A percentile compares a stretch with the other conserved stretches of the same genome.
These are phyloP conservation scores for Malacoraja senta DNA, from an alignment of 2,797 vertebrate genomes.

Conservation along the genomic window DNA sequence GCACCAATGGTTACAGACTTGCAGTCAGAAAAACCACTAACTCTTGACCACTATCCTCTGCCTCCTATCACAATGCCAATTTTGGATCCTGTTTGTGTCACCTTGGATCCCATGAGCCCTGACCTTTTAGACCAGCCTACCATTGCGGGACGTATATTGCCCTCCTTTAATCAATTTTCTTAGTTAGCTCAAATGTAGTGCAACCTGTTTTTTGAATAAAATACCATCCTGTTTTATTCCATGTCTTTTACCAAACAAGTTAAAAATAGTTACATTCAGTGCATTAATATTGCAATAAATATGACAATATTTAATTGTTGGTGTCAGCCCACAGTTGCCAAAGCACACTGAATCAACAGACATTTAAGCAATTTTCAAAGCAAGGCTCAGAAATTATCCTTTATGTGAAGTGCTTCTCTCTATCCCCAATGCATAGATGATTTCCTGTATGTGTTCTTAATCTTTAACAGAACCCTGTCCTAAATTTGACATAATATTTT, in stretches of 20 bases:
- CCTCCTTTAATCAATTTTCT: no score
- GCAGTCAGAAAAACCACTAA: no score
- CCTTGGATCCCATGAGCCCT: no score
- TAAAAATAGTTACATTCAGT: neutral
- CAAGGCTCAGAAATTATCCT: neutral
- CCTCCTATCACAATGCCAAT: no score
- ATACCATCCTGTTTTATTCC: neutral
- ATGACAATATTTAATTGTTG: neutral
- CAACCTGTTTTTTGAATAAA: neutral
- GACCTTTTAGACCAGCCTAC: no score
- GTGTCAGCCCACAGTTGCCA: neutral
- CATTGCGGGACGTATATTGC: no score
- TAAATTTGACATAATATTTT: neutral
- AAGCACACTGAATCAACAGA: neutral
- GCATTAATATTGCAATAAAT: neutral
- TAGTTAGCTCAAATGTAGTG: neutral
- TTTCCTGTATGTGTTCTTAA: neutral
- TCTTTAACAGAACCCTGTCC: neutral
- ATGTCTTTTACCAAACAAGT: neutral
- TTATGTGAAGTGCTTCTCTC: neutral
- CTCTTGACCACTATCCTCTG: no score
- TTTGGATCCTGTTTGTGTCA: no score
- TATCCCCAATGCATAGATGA: neutral
- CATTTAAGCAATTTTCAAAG: neutral
- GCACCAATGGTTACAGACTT: no score